Evolutionary conservation across 35 echinoderm and acorn worm species (phyloP).

Genomic region (Apostichopus japonicus): DNA sequence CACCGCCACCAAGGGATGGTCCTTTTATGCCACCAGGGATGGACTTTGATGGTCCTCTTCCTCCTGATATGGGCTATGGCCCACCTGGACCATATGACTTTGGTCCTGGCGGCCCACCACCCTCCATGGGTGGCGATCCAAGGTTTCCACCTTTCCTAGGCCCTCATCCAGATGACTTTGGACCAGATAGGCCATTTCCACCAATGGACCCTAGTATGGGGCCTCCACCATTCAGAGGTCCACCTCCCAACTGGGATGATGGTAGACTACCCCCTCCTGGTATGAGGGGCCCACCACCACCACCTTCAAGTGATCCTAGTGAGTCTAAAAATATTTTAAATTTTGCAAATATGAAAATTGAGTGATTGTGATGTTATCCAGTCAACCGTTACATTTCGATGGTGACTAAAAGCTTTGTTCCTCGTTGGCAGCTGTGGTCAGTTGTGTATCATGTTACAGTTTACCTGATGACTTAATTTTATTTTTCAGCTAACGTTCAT

Average conservation of each 20-base stretch:
- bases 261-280: conserved; percentile 23
- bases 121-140: conserved; percentile 17
- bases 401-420: too few species aligned
- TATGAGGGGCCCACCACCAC: conserved; percentile 36
- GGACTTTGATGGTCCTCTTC: conserved; percentile 45
- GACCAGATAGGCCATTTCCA: conserved; percentile 38
- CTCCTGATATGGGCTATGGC: conserved; percentile 37
- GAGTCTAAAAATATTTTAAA: not conserved
- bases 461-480: too few species aligned
- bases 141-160: conserved; percentile 29
- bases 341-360: too few species aligned
- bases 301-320: conserved; percentile 32
- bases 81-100: conserved; percentile 42
- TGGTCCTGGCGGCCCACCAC: conserved; percentile 42
- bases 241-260: conserved; percentile 47
- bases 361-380: too few species aligned
- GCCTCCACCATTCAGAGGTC: conserved; percentile 54
- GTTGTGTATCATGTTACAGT: too few species aligned
- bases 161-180: conserved; percentile 42
- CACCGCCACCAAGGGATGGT: conserved; percentile 15
- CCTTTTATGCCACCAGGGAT: conserved; percentile 31
- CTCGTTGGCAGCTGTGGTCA: too few species aligned
- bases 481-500: too few species aligned
- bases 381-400: too few species aligned
- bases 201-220: conserved; percentile 50